These are phyloP conservation scores for Drosophila mauritiana DNA, from an alignment of 1,140 invertebrate genomes.

Conservation along the genomic window DNA sequence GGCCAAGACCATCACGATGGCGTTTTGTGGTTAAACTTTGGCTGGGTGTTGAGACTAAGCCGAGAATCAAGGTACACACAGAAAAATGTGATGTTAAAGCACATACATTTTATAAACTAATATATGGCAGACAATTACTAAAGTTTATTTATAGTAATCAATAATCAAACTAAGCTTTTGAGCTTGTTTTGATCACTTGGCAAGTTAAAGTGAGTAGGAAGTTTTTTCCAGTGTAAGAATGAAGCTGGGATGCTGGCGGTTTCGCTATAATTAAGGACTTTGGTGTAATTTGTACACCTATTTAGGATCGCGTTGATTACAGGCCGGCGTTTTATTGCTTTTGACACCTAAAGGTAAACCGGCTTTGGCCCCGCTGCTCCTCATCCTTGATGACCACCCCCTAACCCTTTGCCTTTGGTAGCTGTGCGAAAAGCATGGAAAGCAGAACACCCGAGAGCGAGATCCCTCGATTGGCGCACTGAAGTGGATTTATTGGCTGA, in stretches of 20 bases:
- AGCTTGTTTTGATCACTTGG: too few relatives aligned
- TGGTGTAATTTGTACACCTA: slow-evolving; percentile 85
- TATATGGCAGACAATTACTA: too few relatives aligned
- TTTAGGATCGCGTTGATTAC: slow-evolving; percentile 85
- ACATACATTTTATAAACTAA: background rate
- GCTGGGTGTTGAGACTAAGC: slow-evolving; percentile 20
- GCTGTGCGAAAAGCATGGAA: slow-evolving; percentile 57
- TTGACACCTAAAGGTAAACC: slow-evolving; percentile 84
- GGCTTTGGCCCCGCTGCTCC: slow-evolving; percentile 29
- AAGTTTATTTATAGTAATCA: too few relatives aligned
- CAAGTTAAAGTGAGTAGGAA: too few relatives aligned
- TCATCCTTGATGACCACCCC: background rate
- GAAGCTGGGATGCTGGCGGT: slow-evolving; percentile 64
- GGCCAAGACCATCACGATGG: slow-evolving; percentile 57
- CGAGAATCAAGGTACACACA: background rate
- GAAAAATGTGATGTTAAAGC: background rate
- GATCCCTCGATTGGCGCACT: slow-evolving; percentile 63
- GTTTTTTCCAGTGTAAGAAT: slow-evolving; percentile 12
- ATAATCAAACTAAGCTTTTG: too few relatives aligned
- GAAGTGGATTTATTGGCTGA: slow-evolving; percentile 84
- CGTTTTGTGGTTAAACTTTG: slow-evolving; percentile 69
- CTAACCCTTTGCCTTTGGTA: slow-evolving; percentile 47
- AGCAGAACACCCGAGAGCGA: slow-evolving; percentile 28
- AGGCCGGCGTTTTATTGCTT: slow-evolving; percentile 85
- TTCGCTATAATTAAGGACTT: slow-evolving; percentile 85